Conservation (phyloP, 2,113 vertebrate species). For the Camelus dromedarius region DNA sequence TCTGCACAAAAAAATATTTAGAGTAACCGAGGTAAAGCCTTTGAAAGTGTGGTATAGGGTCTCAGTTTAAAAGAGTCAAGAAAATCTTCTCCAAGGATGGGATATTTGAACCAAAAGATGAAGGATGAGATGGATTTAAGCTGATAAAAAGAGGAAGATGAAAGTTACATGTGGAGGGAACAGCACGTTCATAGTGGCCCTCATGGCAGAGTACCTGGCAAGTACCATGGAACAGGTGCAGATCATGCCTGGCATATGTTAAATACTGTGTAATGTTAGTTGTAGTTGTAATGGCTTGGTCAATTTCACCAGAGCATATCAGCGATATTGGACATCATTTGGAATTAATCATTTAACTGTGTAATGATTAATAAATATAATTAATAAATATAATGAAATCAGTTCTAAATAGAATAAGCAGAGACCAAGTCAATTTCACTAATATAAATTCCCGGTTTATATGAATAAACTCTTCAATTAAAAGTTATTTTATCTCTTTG, state of each 20-base stretch:
- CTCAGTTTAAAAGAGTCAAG: not conserved
- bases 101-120: not conserved
- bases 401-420: not conserved
- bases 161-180: not conserved
- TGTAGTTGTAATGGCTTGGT: not conserved
- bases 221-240: not conserved
- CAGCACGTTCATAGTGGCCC: not conserved
- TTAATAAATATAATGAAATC: not conserved
- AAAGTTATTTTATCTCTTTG: not conserved
- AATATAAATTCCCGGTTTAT: not conserved
- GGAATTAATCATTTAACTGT: not conserved
- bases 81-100: not conserved
- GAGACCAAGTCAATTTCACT: not conserved
- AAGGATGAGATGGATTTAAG: not conserved
- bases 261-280: not conserved
- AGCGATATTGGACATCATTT: not conserved
- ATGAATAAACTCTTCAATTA: slow-evolving; percentile 2
- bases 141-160: not conserved
- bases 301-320: not conserved
- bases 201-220: fast-evolving
- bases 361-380: not conserved
- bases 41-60: not conserved
- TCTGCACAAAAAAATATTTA: not conserved
- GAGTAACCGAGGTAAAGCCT: not conserved
- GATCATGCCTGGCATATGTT: not conserved